Conservation (phyloP, 2,888 invertebrate genomes). For the Apamea crenata region DNA sequence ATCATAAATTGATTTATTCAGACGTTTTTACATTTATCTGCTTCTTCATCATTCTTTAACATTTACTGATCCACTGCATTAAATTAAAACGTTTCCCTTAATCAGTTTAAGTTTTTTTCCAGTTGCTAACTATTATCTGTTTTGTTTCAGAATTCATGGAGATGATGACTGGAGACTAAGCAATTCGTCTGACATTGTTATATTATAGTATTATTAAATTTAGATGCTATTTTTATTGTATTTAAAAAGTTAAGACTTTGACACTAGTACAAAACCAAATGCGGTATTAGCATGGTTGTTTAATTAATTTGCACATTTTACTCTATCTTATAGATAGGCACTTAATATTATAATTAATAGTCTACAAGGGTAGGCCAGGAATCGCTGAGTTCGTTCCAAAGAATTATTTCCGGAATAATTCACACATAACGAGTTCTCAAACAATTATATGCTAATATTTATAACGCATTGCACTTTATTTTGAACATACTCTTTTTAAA, state of each 20-base stretch:
- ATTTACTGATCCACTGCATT: slow-evolving; percentile 21
- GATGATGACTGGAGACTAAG: slow-evolving; percentile 97
- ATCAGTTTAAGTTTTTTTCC: not conserved
- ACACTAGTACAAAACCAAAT: slow-evolving; percentile 85
- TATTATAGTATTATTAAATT: slow-evolving; percentile 79
- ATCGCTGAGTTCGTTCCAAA: slow-evolving; percentile 78
- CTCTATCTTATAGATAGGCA: slow-evolving; percentile 87
- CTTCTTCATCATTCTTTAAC: not conserved
- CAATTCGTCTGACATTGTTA: slow-evolving; percentile 63
- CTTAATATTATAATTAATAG: slow-evolving; percentile 71
- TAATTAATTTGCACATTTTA: slow-evolving; percentile 70
- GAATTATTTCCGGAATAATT: slow-evolving; percentile 88
- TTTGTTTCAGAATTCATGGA: slow-evolving; percentile 96
- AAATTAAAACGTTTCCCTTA: not conserved
- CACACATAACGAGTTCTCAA: slow-evolving; percentile 76
- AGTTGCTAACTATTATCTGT: slow-evolving; percentile 41
- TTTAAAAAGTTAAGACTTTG: slow-evolving; percentile 80
- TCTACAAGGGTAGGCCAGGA: slow-evolving; percentile 71
- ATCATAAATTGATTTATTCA: slow-evolving; percentile 14
- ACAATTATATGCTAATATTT: slow-evolving; percentile 84
- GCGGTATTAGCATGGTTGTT: slow-evolving; percentile 87
- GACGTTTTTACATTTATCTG: not conserved
- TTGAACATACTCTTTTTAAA: slow-evolving; percentile 54
- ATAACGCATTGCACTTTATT: slow-evolving; percentile 79
- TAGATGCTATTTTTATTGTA: slow-evolving; percentile 81